Base-by-base conservation (phyloP, 2,113 vertebrate species). In the Lanius ludovicianus region DNA sequence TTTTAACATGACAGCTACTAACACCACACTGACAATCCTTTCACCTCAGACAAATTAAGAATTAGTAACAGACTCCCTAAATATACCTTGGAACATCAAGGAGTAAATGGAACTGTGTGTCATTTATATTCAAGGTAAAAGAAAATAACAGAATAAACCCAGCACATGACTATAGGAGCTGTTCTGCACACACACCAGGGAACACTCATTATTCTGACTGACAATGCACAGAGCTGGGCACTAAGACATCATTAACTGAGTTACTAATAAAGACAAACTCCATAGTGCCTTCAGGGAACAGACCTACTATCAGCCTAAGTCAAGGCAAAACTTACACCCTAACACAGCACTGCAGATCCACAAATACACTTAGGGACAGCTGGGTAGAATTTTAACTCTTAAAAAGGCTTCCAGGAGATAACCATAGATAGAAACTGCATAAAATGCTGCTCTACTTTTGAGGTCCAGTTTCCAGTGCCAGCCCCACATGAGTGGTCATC, bases 331-430 rank as follows among this genome's bases (percentile, higher is more conserved):
- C 42, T 37, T 77, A 18, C 22, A 55, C 33, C 30, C 35, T 5
- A 5, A 73, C 18, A 27, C 4, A 60, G 24, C 49, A 49, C 27
- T 33, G 59, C 11, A 49, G 15, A 86, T 33, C 18, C 30, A n/a
- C 0, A 2, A 52, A 22, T 11, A 47, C 24, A 22, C 47, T 60
- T 17, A 62, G 13, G 31, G 21, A 39, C 1, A 41, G 28, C 0
- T 17, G 30, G 37, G 52, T 23, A 47, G 24, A 81, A 82, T 2
- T n/a, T 2, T 60, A 53, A 75, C 20, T 52, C 74, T 59, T 37
- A 39, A 42, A 37, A 52, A 47, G 75, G 10, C 10, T 75, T 57
- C 42, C 27, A 73, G 42, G 13, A 59, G 33, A 28, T 62, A 86
- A 79, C 15, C 8, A 46, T 6, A 28, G 20, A 31, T 23, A 68